phyloP scores from a whole-genome alignment of 2,888 invertebrate species.

The Drosophila falleni region DNA sequence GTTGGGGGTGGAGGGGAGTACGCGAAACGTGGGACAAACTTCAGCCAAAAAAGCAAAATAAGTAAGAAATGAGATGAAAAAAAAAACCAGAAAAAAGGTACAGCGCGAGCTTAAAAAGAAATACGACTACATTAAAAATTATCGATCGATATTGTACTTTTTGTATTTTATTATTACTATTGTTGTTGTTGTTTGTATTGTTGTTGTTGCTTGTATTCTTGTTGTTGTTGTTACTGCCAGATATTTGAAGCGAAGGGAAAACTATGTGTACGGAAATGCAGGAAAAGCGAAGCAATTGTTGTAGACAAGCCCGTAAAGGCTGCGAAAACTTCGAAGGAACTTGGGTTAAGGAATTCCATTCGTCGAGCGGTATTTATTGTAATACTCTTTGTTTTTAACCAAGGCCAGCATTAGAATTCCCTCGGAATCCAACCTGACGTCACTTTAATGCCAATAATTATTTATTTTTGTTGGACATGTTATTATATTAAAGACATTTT shows the following conservation, averaged over 20 bases:
- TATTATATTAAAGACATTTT: no score
- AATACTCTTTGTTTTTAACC: not conserved
- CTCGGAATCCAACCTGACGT: no score
- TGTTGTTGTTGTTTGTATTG: constrained; percentile 15
- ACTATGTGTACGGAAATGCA: constrained; percentile 1
- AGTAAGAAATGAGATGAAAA: not conserved
- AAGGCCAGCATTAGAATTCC: not conserved
- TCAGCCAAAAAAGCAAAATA: constrained; percentile 61
- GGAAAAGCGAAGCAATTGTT: not conserved
- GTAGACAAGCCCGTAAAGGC: not conserved
- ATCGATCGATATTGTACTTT: constrained; percentile 70
- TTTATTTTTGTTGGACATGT: no score
- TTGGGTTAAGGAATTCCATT: not conserved
- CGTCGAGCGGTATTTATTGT: not conserved
- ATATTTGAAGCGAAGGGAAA: constrained; percentile 21
- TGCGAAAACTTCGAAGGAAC: not conserved
- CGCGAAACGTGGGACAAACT: constrained; percentile 35
- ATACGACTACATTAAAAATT: constrained; percentile 81
- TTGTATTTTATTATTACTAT: constrained; percentile 28
- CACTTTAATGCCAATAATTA: no score
- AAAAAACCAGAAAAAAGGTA: constrained; percentile 72
- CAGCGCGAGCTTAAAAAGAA: constrained; percentile 71
- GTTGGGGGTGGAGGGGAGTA: not conserved
- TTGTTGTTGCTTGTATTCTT: constrained; percentile 6
- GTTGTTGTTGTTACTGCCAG: constrained; percentile 12